These are phyloP conservation scores for Macrotrachela quadricornifera DNA, from an alignment of 1,140 invertebrate species.

Conservation along the genomic window DNA sequence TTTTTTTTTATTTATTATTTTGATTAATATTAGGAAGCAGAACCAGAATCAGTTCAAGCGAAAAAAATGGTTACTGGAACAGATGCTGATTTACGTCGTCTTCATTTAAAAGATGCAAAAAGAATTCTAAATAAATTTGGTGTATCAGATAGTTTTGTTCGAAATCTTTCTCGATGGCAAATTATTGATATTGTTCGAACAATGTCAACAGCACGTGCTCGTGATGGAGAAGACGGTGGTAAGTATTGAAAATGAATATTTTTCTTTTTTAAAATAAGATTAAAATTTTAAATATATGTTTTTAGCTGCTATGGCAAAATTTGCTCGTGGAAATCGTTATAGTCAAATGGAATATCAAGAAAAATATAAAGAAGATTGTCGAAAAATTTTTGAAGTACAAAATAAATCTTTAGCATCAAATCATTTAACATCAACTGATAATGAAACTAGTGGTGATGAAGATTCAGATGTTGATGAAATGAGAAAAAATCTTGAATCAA, in stretches of 20 bases:
- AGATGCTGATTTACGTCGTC: conserved; percentile 79
- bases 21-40: not conserved
- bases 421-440: conserved; percentile 81
- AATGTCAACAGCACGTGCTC: conserved; percentile 89
- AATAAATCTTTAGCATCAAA: conserved; percentile 73
- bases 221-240: conserved; percentile 58
- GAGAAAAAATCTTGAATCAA: conserved; percentile 81
- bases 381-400: conserved; percentile 89
- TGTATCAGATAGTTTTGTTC: conserved; percentile 85
- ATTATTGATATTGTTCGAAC: conserved; percentile 85
- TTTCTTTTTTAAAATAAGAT: too few relatives aligned
- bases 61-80: conserved; percentile 94
- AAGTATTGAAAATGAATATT: conserved; percentile 11
- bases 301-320: conserved; percentile 61
- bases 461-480: conserved; percentile 92
- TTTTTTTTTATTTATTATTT: not conserved
- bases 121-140: conserved; percentile 79
- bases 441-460: conserved; percentile 48
- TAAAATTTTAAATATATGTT: too few relatives aligned
- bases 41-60: conserved; percentile 45
- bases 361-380: conserved; percentile 93
- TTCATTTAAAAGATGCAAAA: conserved; percentile 88
- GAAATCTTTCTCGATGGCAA: conserved; percentile 91
- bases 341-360: conserved; percentile 97
- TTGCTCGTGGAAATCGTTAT: conserved; percentile 88